Base-by-base conservation (phyloP, 2,888 invertebrate genomes). In the Sturmia bella region DNA sequence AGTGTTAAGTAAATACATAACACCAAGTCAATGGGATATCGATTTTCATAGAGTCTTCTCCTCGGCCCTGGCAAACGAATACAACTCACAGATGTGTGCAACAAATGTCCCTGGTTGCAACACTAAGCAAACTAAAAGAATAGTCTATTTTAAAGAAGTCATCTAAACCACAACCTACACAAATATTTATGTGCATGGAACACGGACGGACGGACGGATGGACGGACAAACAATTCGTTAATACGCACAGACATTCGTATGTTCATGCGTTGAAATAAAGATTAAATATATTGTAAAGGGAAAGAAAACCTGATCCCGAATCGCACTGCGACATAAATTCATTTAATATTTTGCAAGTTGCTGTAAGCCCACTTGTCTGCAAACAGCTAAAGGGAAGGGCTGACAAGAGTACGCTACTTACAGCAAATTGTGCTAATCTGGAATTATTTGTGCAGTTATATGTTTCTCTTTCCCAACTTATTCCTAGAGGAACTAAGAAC, bases 1-100 rank as follows among this genome's bases (percentile, higher is more conserved):
- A 76, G 80, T 81, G 80, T 81, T 81, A 81, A 81, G 80, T 81
- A 81, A 76, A 81, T n/a, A n/a, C n/a, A n/a, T 81, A 76, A 81
- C 69, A 81, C 68, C 76, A 72, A 76, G 68, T 73, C 76, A 72
- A 80, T 80, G 76, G 80, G 76, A 19, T 76, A 80, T 80, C 80
- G 64, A 57, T 72, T 80, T 72, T 66, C 66, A 57, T 66, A 24
- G 19, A 48, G 24, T 59, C 61, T 11, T 3, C 17, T 9, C 2
- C 43, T 9, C 39, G 6, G 11, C 21, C 37, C 19, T 52, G 9
- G 24, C 24, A 7, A n/a, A n/a, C n/a, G n/a, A n/a, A 68, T 45
- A 41, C 24, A 66, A 37, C 45, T 56, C 17, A 37, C 15, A 68
- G 52, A 61, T 69, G 50, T 64, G 27, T 54, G 24, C 50, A 75